Evolutionary conservation across 2,113 vertebrate genomes (phyloP).

Genomic region (Plectropomus leopardus): DNA sequence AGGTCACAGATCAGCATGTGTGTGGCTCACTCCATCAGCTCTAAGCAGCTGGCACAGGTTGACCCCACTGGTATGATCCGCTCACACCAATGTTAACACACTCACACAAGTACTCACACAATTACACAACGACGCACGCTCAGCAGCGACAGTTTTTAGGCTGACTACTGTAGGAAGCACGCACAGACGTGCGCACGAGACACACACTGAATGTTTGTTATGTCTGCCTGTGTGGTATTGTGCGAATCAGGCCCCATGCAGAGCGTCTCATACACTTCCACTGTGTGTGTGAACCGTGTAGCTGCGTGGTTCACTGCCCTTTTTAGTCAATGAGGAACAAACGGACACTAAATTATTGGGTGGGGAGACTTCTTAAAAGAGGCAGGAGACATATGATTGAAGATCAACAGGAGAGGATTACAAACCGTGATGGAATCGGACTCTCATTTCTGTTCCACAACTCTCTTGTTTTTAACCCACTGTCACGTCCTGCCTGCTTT

Average conservation of each 20-base stretch:
- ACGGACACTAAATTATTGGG: conserved; percentile 41
- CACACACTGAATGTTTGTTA: conserved; percentile 30
- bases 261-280: conserved; percentile 54
- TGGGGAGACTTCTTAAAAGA: conserved; percentile 29
- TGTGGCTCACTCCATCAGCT: conserved; percentile 81
- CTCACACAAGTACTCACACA: conserved; percentile 3
- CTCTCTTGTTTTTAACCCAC: background rate
- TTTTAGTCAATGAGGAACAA: conserved; percentile 35
- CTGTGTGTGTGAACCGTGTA: conserved; percentile 8
- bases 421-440: conserved; percentile 9
- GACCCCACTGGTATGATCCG: conserved; percentile 72
- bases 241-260: conserved; percentile 41
- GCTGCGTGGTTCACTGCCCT: conserved; percentile 7
- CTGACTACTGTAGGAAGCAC: conserved; percentile 9
- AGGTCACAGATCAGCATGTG: conserved; percentile 77
- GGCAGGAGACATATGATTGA: conserved; percentile 38
- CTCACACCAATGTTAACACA: conserved; percentile 22
- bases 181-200: background rate
- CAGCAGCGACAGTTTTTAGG: background rate
- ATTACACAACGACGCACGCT: background rate
- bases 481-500: conserved; percentile 9
- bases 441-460: conserved; percentile 23
- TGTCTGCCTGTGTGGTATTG: conserved; percentile 56
- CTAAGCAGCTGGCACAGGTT: conserved; percentile 77
- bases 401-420: conserved; percentile 22